Conservation (phyloP, 2,888 invertebrate genomes). For the Netelia virgata region DNA sequence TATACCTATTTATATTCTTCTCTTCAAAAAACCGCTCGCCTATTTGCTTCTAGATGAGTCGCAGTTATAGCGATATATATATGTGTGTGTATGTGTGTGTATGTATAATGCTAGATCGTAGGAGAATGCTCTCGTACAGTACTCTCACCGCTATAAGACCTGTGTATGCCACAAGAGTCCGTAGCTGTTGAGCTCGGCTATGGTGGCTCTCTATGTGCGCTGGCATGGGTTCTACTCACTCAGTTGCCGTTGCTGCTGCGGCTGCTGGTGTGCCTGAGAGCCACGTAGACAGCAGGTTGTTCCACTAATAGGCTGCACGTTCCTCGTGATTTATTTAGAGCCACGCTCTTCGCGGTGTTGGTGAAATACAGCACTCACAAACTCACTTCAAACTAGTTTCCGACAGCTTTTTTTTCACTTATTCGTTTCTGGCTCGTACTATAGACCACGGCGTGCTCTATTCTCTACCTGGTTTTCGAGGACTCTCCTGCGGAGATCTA, state of each 20-base stretch:
- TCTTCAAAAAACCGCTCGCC: conserved; percentile 43
- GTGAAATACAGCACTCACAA: conserved; percentile 68
- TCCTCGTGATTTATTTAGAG: conserved; percentile 74
- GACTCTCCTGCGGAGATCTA: conserved; percentile 31
- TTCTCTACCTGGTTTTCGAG: conserved; percentile 29
- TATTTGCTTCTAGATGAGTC: conserved; percentile 25
- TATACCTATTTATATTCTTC: conserved; percentile 34
- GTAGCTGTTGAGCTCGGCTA: conserved; percentile 53
- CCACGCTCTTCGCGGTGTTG: conserved; percentile 66
- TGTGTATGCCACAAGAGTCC: conserved; percentile 44
- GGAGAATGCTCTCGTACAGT: conserved; percentile 52
- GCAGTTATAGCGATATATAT: conserved; percentile 13
- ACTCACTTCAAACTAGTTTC: conserved; percentile 69
- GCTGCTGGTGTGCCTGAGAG: conserved; percentile 58
- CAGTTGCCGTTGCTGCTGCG: conserved; percentile 34
- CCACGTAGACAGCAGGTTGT: conserved; percentile 73
- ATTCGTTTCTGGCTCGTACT: conserved; percentile 31
- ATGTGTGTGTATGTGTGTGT: not conserved
- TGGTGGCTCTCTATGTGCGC: conserved; percentile 26
- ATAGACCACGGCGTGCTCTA: conserved; percentile 25
- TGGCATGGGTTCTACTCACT: conserved; percentile 4
- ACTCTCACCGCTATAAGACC: conserved; percentile 31
- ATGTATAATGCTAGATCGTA: not conserved
- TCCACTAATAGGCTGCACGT: conserved; percentile 74
- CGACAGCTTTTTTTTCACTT: conserved; percentile 31